Conservation (phyloP, 2,797 vertebrate genomes). For the Micropoecilia bifurca region DNA sequence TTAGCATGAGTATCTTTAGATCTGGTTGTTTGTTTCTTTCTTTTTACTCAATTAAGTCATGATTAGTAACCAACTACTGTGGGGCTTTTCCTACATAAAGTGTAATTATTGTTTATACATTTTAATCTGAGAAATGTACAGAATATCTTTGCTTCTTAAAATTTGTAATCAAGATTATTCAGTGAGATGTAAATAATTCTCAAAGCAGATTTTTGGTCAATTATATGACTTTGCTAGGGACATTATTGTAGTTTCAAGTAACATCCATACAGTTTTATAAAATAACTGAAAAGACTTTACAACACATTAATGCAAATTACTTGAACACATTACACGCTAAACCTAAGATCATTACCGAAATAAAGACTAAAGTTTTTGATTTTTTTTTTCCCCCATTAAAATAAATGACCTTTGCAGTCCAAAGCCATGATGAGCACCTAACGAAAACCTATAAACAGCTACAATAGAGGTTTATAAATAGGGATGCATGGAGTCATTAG, state of each 20-base stretch:
- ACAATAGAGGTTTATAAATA: slow-evolving; percentile 24
- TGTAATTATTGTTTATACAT: background rate
- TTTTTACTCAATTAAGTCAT: background rate
- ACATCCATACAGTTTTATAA: background rate
- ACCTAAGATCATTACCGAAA: background rate
- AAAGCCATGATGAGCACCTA: background rate
- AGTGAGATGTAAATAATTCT: background rate
- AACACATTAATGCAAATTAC: background rate
- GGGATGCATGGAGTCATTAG: slow-evolving; percentile 19
- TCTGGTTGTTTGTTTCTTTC: background rate
- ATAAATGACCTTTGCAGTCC: background rate
- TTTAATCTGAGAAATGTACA: background rate
- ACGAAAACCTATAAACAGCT: slow-evolving; percentile 8
- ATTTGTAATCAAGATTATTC: background rate
- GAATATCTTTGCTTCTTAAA: background rate
- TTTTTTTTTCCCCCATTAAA: background rate
- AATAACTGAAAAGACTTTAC: background rate
- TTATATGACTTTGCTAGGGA: background rate
- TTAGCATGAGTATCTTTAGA: background rate
- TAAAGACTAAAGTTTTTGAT: background rate
- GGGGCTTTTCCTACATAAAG: no score
- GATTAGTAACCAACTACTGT: background rate
- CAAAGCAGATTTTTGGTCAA: background rate
- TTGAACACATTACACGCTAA: background rate
- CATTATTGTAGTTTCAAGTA: background rate